Evolutionary conservation across 2,113 vertebrate species (phyloP).

Genomic region (Copsychus sechellarum): DNA sequence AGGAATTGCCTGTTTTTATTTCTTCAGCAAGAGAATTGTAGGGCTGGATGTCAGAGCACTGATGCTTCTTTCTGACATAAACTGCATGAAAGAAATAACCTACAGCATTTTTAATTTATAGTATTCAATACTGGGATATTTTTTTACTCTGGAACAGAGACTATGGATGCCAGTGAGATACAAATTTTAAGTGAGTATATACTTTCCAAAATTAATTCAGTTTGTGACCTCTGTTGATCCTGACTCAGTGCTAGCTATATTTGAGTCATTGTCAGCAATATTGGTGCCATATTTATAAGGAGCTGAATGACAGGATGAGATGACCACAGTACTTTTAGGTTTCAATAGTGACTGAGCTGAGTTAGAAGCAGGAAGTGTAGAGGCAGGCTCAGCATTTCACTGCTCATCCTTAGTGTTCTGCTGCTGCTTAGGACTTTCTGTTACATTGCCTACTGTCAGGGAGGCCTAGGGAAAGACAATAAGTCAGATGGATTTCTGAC

Average conservation of each 20-base stretch:
- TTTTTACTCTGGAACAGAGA: background rate
- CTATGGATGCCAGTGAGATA: background rate
- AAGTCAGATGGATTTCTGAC: background rate
- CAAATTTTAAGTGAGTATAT: background rate
- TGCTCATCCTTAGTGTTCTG: background rate
- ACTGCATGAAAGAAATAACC: background rate
- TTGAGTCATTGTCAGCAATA: conserved; percentile 3
- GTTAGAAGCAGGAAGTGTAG: background rate
- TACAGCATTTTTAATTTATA: background rate
- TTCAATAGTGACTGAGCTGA: background rate
- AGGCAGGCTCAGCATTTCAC: background rate
- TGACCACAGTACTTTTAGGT: background rate
- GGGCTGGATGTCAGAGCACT: background rate
- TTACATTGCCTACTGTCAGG: background rate
- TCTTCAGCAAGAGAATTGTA: background rate
- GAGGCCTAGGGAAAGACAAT: background rate
- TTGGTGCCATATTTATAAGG: background rate
- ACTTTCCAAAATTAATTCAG: background rate
- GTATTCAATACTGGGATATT: background rate
- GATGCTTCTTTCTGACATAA: background rate
- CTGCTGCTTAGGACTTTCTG: background rate
- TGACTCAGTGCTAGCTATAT: background rate
- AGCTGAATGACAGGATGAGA: background rate
- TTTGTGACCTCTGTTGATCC: background rate
- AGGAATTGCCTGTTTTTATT: background rate